Evolutionary conservation across 2,113 vertebrate species (phyloP), one percentile per base, ranked within the genome.

Genomic region (Mirza zaza): DNA sequence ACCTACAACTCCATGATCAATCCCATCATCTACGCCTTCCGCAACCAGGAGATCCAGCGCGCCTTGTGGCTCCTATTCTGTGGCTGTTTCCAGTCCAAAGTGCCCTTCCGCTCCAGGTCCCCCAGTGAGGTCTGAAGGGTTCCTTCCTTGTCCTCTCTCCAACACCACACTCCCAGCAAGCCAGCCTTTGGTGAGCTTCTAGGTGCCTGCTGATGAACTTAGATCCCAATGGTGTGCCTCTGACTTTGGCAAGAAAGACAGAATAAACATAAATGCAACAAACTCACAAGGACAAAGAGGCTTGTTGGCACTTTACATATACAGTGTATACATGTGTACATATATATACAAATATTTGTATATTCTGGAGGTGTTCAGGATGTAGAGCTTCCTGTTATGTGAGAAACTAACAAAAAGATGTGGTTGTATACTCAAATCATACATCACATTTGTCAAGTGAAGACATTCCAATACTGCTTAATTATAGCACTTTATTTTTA

Each of bases 1-100:
- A 99, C 99, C 77, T 99, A 99, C 98, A 99, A 99, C 98, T 99
- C 99, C 93, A 99, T 99, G 99, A 99, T 99, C 98, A 99, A 99
- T 94, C 99, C 99, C 86, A 99, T 99, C 97, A 99, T 99, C 97
- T 99, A 99, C n/a, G 99, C 99, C 98, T 99, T 99, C 98, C 99
- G 99, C 87, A 99, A 99, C 96, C 98, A 99, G 84, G 99, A 99
- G 97, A 99, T 99, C 91, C 99, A 99, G 98, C 99, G 99, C 94
- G 99, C 99, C 96, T 98, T 99, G 95, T 99, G 99, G 98, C 98
- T 99, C 97, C 98, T 99, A 8, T 98, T 99, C 96, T 99, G 99
- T 73, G 99, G 99, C 96, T 99, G 99, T 98, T 99, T 99, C 98
- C 99, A 99, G 90, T 98, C 99, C 97, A 99, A 99, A 97, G 98